Evolutionary conservation across 2,888 invertebrate genomes (phyloP).

Genomic region (Allolobophora icterica): DNA sequence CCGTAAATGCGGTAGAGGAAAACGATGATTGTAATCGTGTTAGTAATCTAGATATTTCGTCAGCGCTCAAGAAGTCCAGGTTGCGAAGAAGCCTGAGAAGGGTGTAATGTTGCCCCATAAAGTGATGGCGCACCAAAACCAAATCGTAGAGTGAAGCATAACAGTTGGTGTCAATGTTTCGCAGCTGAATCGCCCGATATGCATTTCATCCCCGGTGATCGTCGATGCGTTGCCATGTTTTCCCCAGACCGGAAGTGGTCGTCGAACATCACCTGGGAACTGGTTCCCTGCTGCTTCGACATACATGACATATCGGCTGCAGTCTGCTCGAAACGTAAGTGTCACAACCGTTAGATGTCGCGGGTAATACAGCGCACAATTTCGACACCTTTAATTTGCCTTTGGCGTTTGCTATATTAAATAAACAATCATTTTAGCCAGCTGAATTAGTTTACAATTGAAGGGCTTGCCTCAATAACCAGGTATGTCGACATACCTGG

Average conservation of each 20-base stretch:
- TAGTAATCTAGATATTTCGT: too few species aligned
- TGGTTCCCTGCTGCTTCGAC: conserved; percentile 41
- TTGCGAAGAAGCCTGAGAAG: too few species aligned
- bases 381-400: background rate
- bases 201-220: conserved; percentile 24
- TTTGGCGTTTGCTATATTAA: background rate
- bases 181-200: background rate
- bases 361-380: background rate
- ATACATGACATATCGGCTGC: conserved; percentile 11
- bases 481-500: too few species aligned
- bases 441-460: too few species aligned
- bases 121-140: too few species aligned
- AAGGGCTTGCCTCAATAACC: too few species aligned
- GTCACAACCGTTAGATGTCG: too few species aligned
- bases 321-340: conserved; percentile 41
- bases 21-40: too few species aligned
- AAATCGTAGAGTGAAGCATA: too few species aligned
- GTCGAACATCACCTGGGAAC: conserved; percentile 26
- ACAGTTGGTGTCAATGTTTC: background rate
- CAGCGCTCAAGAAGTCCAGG: too few species aligned
- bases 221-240: conserved; percentile 28
- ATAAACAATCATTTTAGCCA: too few species aligned
- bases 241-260: conserved; percentile 21
- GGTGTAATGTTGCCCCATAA: too few species aligned
- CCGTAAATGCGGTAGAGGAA: background rate